Evolutionary conservation across 2,888 invertebrate species (phyloP).

Genomic region (Cartodere bifasciata): DNA sequence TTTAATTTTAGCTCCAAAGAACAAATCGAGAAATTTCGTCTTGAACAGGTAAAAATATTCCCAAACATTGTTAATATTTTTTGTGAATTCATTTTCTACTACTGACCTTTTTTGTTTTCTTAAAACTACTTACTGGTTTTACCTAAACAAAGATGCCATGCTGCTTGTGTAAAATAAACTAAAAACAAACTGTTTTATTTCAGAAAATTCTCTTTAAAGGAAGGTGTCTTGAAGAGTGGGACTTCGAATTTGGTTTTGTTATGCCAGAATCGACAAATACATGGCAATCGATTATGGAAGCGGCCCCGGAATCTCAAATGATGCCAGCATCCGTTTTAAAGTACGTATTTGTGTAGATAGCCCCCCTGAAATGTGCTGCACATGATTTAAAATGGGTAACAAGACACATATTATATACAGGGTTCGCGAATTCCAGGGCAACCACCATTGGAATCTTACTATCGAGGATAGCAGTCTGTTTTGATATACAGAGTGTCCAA

Average conservation of each 20-base stretch:
- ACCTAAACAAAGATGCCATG: too few relatives aligned
- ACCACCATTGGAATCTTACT: too few relatives aligned
- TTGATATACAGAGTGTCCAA: too few relatives aligned
- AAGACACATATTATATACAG: too few relatives aligned
- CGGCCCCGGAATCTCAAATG: constrained; percentile 99
- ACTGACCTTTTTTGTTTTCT: constrained; percentile 1
- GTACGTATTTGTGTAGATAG: too few relatives aligned
- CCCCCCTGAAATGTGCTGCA: too few relatives aligned
- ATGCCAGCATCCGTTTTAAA: constrained; percentile 98
- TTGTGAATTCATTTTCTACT: constrained; percentile 1
- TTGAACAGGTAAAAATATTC: constrained; percentile 67
- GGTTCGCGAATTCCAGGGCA: too few relatives aligned
- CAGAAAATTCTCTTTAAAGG: constrained; percentile 74
- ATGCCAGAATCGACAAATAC: constrained; percentile 98
- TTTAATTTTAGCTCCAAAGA: constrained; percentile 86
- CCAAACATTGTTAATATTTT: constrained; percentile 1
- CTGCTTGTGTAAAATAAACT: too few relatives aligned
- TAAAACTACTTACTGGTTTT: constrained; percentile 2
- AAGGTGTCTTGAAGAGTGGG: constrained; percentile 94
- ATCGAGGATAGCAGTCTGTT: too few relatives aligned
- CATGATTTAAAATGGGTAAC: too few relatives aligned
- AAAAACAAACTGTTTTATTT: constrained; percentile 22
- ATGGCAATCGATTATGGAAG: constrained; percentile 98
- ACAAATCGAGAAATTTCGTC: constrained; percentile 87
- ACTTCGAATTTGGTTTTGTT: constrained; percentile 98